phyloP scores from a whole-genome alignment of 1,140 invertebrate species.

The Aphelenchoides fujianensis region DNA sequence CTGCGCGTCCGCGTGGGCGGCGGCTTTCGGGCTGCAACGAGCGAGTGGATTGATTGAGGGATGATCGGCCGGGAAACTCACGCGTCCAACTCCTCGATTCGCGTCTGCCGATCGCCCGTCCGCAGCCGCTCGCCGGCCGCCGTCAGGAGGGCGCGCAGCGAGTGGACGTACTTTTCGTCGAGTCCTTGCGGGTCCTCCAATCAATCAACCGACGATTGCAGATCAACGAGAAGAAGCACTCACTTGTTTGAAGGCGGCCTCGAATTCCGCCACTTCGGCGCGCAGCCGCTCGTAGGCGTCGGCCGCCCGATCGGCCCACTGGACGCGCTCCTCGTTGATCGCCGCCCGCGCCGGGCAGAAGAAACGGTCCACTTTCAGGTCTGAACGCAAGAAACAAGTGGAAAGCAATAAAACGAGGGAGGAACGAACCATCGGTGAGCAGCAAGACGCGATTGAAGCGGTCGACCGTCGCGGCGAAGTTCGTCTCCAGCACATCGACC shows the following conservation, averaged over 20 bases:
- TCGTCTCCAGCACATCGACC: background rate
- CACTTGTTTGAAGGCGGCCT: background rate
- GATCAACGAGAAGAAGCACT: background rate
- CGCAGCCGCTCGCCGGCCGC: background rate
- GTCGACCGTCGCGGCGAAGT: background rate
- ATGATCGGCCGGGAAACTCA: no score
- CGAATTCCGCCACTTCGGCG: background rate
- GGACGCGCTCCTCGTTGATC: no score
- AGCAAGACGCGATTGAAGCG: constrained; percentile 7
- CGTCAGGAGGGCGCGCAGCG: background rate
- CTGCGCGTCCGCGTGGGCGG: background rate
- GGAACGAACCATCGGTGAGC: background rate
- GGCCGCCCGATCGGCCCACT: background rate
- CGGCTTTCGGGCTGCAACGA: background rate
- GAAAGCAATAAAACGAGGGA: background rate
- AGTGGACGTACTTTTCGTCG: background rate
- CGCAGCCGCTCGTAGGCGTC: background rate
- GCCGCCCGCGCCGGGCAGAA: no score
- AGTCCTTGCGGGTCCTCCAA: constrained; percentile 5
- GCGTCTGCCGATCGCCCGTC: background rate
- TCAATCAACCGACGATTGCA: background rate
- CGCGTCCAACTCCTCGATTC: no score
- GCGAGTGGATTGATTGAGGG: no score
- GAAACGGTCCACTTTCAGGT: background rate
- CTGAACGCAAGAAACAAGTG: constrained; percentile 8